Percentiles rank a stretch among this genome's conserved stretches.
These are phyloP conservation scores for Drosophila ohnishii DNA, from an alignment of 1,140 invertebrate genomes.

Conservation along the genomic window DNA sequence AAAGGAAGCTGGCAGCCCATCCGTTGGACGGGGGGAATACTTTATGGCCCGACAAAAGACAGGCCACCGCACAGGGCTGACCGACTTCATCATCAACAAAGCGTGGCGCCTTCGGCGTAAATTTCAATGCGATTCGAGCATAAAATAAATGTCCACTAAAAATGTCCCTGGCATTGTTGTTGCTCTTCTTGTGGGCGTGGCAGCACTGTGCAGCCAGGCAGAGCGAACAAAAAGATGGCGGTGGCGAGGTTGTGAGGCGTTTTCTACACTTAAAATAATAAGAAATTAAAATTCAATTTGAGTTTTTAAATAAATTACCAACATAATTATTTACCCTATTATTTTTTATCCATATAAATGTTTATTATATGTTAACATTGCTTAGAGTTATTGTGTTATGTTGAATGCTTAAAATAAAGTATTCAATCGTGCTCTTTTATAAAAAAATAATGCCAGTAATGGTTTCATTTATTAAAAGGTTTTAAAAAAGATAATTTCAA, in stretches of 20 bases:
- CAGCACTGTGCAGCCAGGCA: slow-evolving; percentile 38
- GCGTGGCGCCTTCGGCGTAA: slow-evolving; percentile 57
- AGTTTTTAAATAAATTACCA: neutral
- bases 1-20: slow-evolving; percentile 20
- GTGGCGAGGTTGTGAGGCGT: neutral
- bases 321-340: neutral
- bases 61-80: slow-evolving; percentile 44
- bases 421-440: too few relatives aligned
- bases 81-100: slow-evolving; percentile 75
- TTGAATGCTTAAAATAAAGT: neutral
- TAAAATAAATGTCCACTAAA: slow-evolving; percentile 81
- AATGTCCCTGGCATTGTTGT: slow-evolving; percentile 62
- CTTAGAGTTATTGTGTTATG: neutral
- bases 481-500: too few relatives aligned
- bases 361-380: too few relatives aligned
- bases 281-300: neutral
- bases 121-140: slow-evolving; percentile 78
- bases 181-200: slow-evolving; percentile 52
- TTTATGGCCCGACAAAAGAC: slow-evolving; percentile 41
- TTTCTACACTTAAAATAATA: neutral
- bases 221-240: slow-evolving; percentile 49
- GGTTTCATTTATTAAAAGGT: too few relatives aligned
- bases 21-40: slow-evolving; percentile 18
- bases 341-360: too few relatives aligned
- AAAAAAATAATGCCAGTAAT: neutral